Evolutionary conservation across 2,113 vertebrate genomes (phyloP).

Genomic region (Odocoileus virginianus): DNA sequence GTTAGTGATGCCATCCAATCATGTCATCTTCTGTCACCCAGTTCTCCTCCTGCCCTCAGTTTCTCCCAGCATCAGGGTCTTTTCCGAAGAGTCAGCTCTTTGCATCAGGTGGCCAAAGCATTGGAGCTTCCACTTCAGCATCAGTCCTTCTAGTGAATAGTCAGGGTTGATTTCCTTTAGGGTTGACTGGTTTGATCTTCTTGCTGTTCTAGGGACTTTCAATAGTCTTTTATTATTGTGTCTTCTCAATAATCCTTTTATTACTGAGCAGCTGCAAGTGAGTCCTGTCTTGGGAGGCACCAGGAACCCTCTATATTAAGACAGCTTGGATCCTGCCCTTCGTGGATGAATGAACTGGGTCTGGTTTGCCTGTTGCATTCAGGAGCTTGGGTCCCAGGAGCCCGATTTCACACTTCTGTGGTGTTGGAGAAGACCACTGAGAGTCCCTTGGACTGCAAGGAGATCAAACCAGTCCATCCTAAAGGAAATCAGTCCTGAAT

Average conservation of each 20-base stretch:
- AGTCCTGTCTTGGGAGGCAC: neutral
- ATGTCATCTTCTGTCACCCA: neutral
- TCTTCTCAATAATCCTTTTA: neutral
- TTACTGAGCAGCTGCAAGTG: neutral
- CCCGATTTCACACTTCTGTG: no score
- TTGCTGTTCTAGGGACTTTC: neutral
- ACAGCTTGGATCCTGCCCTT: neutral
- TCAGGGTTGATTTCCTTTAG: neutral
- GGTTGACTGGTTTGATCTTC: neutral
- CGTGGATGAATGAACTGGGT: neutral
- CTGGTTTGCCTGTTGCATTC: neutral
- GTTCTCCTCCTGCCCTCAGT: neutral
- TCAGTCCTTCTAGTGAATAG: neutral
- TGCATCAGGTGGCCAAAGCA: neutral
- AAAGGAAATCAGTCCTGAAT: neutral
- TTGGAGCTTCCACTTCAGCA: neutral
- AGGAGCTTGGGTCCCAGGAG: neutral
- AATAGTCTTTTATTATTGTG: neutral
- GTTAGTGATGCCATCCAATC: neutral
- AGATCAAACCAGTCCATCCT: neutral
- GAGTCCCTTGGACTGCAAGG: neutral
- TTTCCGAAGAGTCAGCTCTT: neutral
- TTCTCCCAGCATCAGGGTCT: neutral
- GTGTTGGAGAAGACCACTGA: neutral
- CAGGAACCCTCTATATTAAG: neutral